Conservation (phyloP, 1,140 invertebrate species). For the Cyphomyrmex costatus region DNA sequence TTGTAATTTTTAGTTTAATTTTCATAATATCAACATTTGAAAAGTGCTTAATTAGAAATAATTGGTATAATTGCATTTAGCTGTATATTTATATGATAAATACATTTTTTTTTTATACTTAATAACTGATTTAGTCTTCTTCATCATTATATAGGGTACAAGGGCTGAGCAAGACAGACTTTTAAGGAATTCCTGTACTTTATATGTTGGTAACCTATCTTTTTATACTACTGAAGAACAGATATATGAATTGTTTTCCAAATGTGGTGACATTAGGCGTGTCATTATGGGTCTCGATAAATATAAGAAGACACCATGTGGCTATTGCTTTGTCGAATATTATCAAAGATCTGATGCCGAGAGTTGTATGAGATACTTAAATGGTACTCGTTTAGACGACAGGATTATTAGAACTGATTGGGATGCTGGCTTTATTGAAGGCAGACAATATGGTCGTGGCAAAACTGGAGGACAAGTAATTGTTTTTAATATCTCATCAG, state of each 20-base stretch:
- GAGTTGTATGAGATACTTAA: conserved; percentile 98
- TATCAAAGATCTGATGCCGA: conserved; percentile 96
- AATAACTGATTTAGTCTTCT: conserved; percentile 72
- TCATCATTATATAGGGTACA: conserved; percentile 92
- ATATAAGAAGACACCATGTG: conserved; percentile 99
- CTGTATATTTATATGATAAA: neutral
- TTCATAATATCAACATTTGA: neutral
- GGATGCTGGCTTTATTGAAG: conserved; percentile 99
- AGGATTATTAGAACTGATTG: conserved; percentile 99
- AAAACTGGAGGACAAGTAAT: conserved; percentile 98
- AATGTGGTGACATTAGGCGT: conserved; percentile 98
- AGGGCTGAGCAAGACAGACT: conserved; percentile 96
- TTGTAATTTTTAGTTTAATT: neutral
- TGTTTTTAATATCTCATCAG: conserved; percentile 64
- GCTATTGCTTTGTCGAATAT: conserved; percentile 99
- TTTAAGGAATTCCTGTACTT: conserved; percentile 92
- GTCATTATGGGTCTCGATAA: conserved; percentile 99
- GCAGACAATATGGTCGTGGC: conserved; percentile 98
- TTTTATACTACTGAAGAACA: conserved; percentile 99
- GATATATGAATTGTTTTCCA: conserved; percentile 98
- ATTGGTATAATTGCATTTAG: neutral
- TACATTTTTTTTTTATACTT: conserved; percentile 18
- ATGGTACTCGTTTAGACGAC: conserved; percentile 98
- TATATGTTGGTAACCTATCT: conserved; percentile 99
- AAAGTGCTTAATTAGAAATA: neutral